Evolutionary conservation across 2,797 vertebrate genomes (phyloP), one percentile per base, ranked within the genome.

Genomic region (Sphaeramia orbicularis): DNA sequence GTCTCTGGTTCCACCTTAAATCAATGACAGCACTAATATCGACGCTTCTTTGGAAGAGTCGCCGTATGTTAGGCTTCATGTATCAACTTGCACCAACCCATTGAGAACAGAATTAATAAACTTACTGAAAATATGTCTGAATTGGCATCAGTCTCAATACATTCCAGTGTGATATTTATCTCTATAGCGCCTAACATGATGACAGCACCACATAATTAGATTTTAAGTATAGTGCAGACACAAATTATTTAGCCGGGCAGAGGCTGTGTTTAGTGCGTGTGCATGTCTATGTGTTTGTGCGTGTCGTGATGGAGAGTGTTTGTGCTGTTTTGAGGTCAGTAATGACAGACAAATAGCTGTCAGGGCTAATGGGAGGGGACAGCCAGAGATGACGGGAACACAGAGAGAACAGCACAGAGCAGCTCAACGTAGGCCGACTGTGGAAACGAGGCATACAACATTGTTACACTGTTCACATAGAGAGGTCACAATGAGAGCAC

Each of bases 281-380:
- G 24, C 19, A 15, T 42, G 45, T 36, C 48, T 37, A 14, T 44
- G 4, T 37, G 27, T 52, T 45, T 61, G 45, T 67, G 38, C n/a
- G 50, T 68, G 63, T 36, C 30, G 66, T 89, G 85, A 89, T 15
- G 18, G 65, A 76, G 79, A 89, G 77, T 83, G 79, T 88, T 90
- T 83, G 79, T 81, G 72, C 83, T 89, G 81, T 87, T 93, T 90
- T 92, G 89, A 92, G 92, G 92, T 93, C 91, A 92, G 81, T 81
- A 82, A 87, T 84, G 85, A 90, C 86, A 89, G 89, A 91, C 76
- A 85, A 89, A 91, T 89, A 84, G 74, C 77, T 80, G 87, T 87
- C 81, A 90, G 81, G 71, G 77, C 85, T 92, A 91, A 93, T 86
- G 64, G 77, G 76, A 87, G 80, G 79, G 74, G 89, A 92, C 90